These are phyloP conservation scores for Numenius arquata DNA, from an alignment of 2,113 vertebrate genomes.

Conservation along the genomic window DNA sequence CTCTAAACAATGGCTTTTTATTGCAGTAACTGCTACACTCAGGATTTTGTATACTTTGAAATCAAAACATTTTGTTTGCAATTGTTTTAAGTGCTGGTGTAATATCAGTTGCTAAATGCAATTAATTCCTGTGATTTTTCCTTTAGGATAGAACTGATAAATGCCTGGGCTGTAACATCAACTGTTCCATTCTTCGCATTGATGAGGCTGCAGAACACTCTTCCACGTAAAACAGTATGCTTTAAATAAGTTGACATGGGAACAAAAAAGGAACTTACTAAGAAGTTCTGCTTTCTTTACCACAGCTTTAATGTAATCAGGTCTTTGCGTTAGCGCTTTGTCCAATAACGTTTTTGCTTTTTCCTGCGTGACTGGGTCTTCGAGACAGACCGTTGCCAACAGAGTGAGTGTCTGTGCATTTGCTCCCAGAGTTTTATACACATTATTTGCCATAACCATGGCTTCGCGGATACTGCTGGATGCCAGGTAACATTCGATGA, in stretches of 20 bases:
- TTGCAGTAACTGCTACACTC: neutral
- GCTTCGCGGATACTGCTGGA: slow-evolving; percentile 96
- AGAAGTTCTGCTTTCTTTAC: slow-evolving; percentile 97
- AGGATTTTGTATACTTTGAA: neutral
- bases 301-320: slow-evolving; percentile 96
- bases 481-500: slow-evolving; percentile 96
- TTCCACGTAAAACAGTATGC: fast-evolving
- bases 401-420: slow-evolving; percentile 96
- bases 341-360: slow-evolving; percentile 95
- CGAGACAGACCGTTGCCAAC: slow-evolving; percentile 93
- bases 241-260: neutral
- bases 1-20: neutral
- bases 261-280: slow-evolving; percentile 75
- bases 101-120: neutral
- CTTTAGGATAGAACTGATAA: neutral
- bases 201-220: neutral
- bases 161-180: neutral
- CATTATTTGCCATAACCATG: slow-evolving; percentile 98
- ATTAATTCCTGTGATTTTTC: neutral
- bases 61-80: neutral
- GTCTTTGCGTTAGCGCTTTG: slow-evolving; percentile 92
- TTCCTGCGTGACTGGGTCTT: slow-evolving; percentile 95
- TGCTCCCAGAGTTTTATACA: slow-evolving; percentile 96
- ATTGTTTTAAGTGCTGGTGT: neutral
- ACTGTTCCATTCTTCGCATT: fast-evolving